Evolutionary conservation across 2,797 vertebrate species (phyloP).

Genomic region (Fistularia tabacaria): DNA sequence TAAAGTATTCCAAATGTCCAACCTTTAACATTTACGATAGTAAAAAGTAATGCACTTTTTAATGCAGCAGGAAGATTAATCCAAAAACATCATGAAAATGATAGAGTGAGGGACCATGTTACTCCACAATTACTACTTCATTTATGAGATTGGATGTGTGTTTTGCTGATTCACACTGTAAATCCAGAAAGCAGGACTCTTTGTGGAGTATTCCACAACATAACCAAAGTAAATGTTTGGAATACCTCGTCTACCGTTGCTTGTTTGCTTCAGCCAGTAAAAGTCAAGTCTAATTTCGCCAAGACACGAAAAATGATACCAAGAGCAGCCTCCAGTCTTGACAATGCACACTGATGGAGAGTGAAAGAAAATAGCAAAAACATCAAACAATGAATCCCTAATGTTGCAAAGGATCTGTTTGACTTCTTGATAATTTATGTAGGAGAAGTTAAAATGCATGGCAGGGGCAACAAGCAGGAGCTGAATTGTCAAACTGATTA

Average conservation of each 20-base stretch:
- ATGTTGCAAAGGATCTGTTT: slow-evolving; percentile 15
- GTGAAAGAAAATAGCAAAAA: neutral
- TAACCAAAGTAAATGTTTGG: too few relatives aligned
- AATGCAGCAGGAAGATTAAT: too few relatives aligned
- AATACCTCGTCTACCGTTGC: neutral
- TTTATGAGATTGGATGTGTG: too few relatives aligned
- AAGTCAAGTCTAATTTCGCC: neutral
- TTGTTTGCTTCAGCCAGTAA: slow-evolving; percentile 7
- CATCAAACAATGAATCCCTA: slow-evolving; percentile 15
- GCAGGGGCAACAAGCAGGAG: slow-evolving; percentile 1
- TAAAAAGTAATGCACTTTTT: too few relatives aligned
- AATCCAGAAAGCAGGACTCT: too few relatives aligned
- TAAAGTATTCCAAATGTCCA: too few relatives aligned
- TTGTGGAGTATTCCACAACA: too few relatives aligned
- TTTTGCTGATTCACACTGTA: too few relatives aligned
- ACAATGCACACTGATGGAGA: neutral
- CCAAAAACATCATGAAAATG: too few relatives aligned
- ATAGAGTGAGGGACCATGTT: too few relatives aligned
- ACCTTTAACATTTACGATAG: too few relatives aligned
- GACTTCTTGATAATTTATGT: slow-evolving; percentile 23
- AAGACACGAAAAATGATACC: neutral
- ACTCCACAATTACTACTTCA: too few relatives aligned
- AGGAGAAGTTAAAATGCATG: neutral
- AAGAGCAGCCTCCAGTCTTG: neutral
- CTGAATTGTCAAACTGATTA: slow-evolving; percentile 59